A percentile compares a stretch with the other conserved stretches of the same genome.
Conservation (phyloP, 2,797 vertebrate genomes). For the Clarias laeviceps region DNA sequence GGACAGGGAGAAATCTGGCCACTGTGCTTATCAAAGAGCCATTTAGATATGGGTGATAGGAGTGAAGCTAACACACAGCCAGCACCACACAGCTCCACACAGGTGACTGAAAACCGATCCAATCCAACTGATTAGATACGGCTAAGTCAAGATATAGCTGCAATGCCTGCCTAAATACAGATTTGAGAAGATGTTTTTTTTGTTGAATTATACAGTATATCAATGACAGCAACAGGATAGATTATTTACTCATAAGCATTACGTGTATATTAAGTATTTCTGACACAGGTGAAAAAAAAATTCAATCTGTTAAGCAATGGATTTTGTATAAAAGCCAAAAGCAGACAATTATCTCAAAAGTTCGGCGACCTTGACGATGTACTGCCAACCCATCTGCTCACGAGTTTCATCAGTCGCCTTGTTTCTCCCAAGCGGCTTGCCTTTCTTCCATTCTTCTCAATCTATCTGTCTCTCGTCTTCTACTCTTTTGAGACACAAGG, state of each 20-base stretch:
- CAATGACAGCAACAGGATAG: neutral
- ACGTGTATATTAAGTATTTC: neutral
- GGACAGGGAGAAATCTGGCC: conserved; percentile 50
- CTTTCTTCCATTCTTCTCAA: conserved; percentile 39
- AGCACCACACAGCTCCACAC: conserved; percentile 13
- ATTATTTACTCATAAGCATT: neutral
- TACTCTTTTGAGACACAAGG: conserved; percentile 17
- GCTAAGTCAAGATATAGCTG: neutral
- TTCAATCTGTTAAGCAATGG: conserved; percentile 14
- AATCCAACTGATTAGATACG: neutral
- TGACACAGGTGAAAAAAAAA: neutral
- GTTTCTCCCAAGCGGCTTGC: conserved; percentile 36
- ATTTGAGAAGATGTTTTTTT: neutral
- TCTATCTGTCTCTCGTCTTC: conserved; percentile 34
- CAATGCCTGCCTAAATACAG: neutral
- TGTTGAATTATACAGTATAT: neutral
- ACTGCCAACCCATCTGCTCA: conserved; percentile 55
- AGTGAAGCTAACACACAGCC: conserved; percentile 17
- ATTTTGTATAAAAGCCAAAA: conserved; percentile 37
- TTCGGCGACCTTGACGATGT: conserved; percentile 56
- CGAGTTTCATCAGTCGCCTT: conserved; percentile 45
- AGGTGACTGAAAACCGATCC: conserved; percentile 32
- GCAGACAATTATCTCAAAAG: conserved; percentile 45
- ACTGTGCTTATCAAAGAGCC: conserved; percentile 59
- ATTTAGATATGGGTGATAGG: conserved; percentile 50